Evolutionary conservation across 2,888 invertebrate genomes (phyloP), one percentile per base, ranked within the genome.

Genomic region (Opisthograptis luteolata): DNA sequence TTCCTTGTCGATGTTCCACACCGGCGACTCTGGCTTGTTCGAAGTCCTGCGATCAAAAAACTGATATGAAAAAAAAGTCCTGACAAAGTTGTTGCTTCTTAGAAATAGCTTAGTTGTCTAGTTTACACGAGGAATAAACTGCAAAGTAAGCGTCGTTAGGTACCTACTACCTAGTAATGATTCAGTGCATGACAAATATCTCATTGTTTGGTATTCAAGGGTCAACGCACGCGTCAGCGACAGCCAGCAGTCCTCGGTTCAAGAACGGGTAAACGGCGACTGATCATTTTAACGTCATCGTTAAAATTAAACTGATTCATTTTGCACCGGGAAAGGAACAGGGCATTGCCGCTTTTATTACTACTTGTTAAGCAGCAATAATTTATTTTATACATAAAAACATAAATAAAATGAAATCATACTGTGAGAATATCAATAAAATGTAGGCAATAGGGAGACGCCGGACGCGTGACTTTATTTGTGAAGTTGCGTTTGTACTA

Each of bases 1-100:
- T 59, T 89, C 89, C 66, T 83, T 87, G 50, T 89, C 89, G 52
- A 79, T 66, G 65, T 66, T 87, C 87, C 86, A 86, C 52, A 80
- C 76, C 14, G 90, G 89, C 55, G 89, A 89, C 60, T 89, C 89
- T 41, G 85, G 81, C 64, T 89, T 89, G 66, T 73, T 84, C 51
- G 85, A 75, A 61, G 78, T 77, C 74, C 89, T 89, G 84, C 59
- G 59, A 35, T 24, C 13, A 14, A 22, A 25, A 36, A 24, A 14
- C 7, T 9, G 2, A 36, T 6, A 50, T 53, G 31, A 45, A 34
- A 24, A 35, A 41, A 5, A 10, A 35, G 32, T n/a, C 15, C n/a
- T 13, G 9, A 20, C 19, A 51, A 45, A 45, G 37, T 24, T 27
- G 37, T 55, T 47, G 25, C 39, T 20, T 30, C 31, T 44, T 28